Evolutionary conservation across 2,113 vertebrate genomes (phyloP), one percentile per base, ranked within the genome.

Genomic region (Seriola quinqueradiata): DNA sequence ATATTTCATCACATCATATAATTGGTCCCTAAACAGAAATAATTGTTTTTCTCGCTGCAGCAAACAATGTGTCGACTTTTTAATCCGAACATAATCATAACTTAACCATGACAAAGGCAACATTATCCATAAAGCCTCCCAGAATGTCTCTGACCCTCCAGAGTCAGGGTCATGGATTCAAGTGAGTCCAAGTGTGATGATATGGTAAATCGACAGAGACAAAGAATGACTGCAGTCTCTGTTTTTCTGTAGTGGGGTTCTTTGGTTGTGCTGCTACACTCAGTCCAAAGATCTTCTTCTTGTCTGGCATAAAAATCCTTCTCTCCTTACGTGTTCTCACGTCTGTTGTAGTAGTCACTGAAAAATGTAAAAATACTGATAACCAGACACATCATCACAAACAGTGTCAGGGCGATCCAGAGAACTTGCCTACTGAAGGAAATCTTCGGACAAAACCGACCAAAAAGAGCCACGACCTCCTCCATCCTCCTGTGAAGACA

Each of bases 331-430:
- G 90, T 90, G 91, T 95, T 92, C 25, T 92, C 90, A 2, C 75
- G 88, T 23, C 88, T 90, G 19, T 76, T 91, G 83, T 93, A 91
- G 82, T 90, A 82, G 78, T 86, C 90, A 64, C 86, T 92, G 68
- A 94, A 94, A 83, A 95, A 95, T 9, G 90, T 93, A 55, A 95
- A 92, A 77, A 95, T 80, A 75, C 92, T 95, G 86, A 95, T 89
- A 16, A 95, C 77, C 50, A 95, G 70, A 55, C 95, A 94, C 80
- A 92, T 81, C 36, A 87, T 75, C 63, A 95, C 87, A 48, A 95
- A 92, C 70, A 95, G 61, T 0, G 85, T 88, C 67, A 95, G 87
- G 65, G 90, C 71, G 12, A 94, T 64, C 94, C 93, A 94, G 50
- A 95, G 82, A 6, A 94, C 73, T 3, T 85, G 90, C 14, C 93